These are phyloP conservation scores for Caenorhabditis zanzibari DNA, from an alignment of 2,888 invertebrate genomes.

Conservation along the genomic window DNA sequence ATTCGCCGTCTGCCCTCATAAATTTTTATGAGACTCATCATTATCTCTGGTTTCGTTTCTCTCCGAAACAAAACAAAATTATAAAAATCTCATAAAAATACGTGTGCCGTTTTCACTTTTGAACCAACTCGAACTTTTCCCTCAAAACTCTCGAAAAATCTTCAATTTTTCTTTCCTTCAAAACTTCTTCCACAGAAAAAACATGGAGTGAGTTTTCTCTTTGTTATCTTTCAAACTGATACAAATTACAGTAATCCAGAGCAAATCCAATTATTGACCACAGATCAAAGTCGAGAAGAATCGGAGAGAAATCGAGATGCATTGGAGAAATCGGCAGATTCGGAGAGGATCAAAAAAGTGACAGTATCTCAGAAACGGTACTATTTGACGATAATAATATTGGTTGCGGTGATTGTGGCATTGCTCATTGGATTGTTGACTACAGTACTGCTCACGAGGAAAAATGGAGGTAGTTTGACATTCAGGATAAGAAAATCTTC, in stretches of 20 bases:
- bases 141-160: background rate
- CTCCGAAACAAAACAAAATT: background rate
- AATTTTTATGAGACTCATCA: background rate
- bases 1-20: constrained; percentile 1
- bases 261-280: constrained; percentile 2
- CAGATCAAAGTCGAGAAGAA: constrained; percentile 15
- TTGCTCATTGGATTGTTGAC: background rate
- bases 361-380: constrained; percentile 30
- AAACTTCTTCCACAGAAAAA: too few species aligned
- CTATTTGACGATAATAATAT: background rate
- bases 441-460: background rate
- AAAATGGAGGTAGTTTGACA: background rate
- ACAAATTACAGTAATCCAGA: constrained; percentile 22
- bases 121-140: too few species aligned
- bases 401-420: background rate
- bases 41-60: background rate
- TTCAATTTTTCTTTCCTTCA: background rate
- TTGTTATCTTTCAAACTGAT: background rate
- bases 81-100: constrained; percentile 2
- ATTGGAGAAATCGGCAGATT: background rate
- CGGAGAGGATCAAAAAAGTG: constrained; percentile 4
- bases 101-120: too few species aligned
- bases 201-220: constrained; percentile 13
- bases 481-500: too few species aligned
- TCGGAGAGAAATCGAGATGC: background rate